phyloP scores from a whole-genome alignment of 2,113 vertebrate genomes.

The Psettodes erumei region DNA sequence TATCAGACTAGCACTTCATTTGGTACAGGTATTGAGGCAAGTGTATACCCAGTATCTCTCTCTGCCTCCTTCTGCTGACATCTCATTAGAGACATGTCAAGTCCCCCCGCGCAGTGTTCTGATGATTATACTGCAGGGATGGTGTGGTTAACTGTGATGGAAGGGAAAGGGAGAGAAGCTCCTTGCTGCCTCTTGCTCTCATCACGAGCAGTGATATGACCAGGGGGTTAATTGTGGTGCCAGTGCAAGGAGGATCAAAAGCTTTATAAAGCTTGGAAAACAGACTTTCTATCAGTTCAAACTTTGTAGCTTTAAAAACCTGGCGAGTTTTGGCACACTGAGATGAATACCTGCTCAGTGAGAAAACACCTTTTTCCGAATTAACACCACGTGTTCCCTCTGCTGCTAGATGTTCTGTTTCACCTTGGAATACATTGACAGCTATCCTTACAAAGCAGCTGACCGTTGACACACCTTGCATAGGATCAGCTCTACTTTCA shows the following conservation, averaged over 20 bases:
- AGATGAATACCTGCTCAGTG: background rate
- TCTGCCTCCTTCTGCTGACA: conserved; percentile 45
- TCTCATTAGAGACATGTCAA: conserved; percentile 63
- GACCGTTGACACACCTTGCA: conserved; percentile 18
- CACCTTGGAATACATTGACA: too few relatives aligned
- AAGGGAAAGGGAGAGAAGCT: conserved; percentile 19
- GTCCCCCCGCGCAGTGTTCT: conserved; percentile 32
- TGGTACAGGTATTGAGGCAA: conserved; percentile 28
- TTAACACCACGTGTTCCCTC: background rate
- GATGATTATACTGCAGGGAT: conserved; percentile 50
- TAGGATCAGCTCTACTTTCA: conserved; percentile 10
- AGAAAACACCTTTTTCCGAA: conserved; percentile 5
- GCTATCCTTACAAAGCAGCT: too few relatives aligned
- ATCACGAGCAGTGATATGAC: conserved; percentile 34
- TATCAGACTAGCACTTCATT: conserved; percentile 32
- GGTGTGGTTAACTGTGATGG: conserved; percentile 36
- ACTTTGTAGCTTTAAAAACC: conserved; percentile 4
- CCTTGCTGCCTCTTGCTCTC: conserved; percentile 26
- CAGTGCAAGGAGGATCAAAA: conserved; percentile 26
- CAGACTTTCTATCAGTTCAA: conserved; percentile 14
- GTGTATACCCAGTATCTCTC: conserved; percentile 26
- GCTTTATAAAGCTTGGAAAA: conserved; percentile 29
- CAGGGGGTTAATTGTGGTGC: conserved; percentile 53
- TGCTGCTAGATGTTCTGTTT: background rate
- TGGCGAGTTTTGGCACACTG: background rate